Conservation (phyloP, 2,113 vertebrate genomes). For the Nibea coibor region DNA sequence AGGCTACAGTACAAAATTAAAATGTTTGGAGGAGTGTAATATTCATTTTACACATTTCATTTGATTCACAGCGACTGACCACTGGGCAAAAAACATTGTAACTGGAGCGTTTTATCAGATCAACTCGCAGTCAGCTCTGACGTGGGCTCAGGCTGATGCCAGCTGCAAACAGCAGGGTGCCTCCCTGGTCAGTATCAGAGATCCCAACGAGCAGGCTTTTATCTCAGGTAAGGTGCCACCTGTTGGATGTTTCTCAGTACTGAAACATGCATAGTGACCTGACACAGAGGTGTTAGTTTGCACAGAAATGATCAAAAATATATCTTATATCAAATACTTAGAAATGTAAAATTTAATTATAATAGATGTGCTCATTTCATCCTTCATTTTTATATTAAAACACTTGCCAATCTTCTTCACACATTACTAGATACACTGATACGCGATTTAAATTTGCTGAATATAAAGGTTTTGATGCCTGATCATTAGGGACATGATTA, state of each 20-base stretch:
- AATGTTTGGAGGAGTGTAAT: background rate
- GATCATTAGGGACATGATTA: background rate
- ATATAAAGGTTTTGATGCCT: background rate
- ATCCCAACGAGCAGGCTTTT: slow-evolving; percentile 89
- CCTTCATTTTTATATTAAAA: too few relatives aligned
- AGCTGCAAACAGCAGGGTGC: slow-evolving; percentile 93
- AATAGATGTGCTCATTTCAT: too few relatives aligned
- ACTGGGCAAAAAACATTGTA: slow-evolving; percentile 87
- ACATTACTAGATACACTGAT: too few relatives aligned
- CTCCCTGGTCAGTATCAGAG: slow-evolving; percentile 87
- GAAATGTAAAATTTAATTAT: background rate
- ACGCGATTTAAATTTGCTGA: background rate
- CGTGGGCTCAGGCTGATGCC: slow-evolving; percentile 89
- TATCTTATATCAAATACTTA: background rate
- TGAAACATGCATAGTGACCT: background rate
- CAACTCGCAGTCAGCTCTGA: slow-evolving; percentile 87
- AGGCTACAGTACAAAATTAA: background rate
- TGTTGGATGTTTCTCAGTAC: slow-evolving; percentile 6
- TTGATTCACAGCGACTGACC: slow-evolving; percentile 69
- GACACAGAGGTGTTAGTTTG: background rate
- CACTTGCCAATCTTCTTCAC: background rate
- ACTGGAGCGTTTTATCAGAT: slow-evolving; percentile 89
- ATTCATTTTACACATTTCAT: background rate
- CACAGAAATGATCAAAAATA: background rate
- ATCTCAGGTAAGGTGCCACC: slow-evolving; percentile 87